Evolutionary conservation across 2,113 vertebrate genomes (phyloP), one percentile per base, ranked within the genome.

Genomic region (Regulus satrapa): DNA sequence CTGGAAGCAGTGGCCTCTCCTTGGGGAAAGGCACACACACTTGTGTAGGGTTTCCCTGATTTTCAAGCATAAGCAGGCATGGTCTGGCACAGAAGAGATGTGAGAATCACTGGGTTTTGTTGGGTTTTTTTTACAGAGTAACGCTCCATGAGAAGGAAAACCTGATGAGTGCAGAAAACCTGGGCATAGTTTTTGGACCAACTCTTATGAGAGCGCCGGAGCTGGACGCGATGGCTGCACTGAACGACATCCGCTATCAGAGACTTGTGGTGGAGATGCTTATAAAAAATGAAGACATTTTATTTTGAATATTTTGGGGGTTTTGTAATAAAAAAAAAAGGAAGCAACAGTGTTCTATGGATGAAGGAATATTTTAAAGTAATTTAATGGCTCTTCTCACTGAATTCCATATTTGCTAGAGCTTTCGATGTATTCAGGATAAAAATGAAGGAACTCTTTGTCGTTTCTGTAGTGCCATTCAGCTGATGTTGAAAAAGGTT

Each of bases 241-340:
- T 99, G 94, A 99, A 99, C 12, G 99, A 99, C 97, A 99, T 99
- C 96, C 99, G 99, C 89, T 99, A 99, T 97, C 99, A 99, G 98
- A 99, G 99, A 97, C 99, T 99, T 97, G 99, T 99, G 98, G 99
- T 99, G 97, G 99, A 99, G 98, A 98, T 98, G 96, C 99, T 99
- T 94, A 99, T 99, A 97, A 99, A 99, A 97, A 99, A 99, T 13
- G 99, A 99, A 97, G 99, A 99, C 86, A 98, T 98, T 98, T 98
- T 99, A 98, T 99, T 99, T 98, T 98, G 97, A 98, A 96, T 85
- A 88, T 95, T 94, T 96, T 94, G 95, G 97, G 85, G 87, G 79
- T 82, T 95, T 95, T 96, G 95, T 97, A 96, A 97, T 98, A 92
- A 98, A 97, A 94, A 92, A 98, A 97, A 94, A 89, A 96, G 95